Evolutionary conservation across 2,797 vertebrate species (phyloP), one percentile per base, ranked within the genome.

Genomic region (Oceanodroma leucorhoa): DNA sequence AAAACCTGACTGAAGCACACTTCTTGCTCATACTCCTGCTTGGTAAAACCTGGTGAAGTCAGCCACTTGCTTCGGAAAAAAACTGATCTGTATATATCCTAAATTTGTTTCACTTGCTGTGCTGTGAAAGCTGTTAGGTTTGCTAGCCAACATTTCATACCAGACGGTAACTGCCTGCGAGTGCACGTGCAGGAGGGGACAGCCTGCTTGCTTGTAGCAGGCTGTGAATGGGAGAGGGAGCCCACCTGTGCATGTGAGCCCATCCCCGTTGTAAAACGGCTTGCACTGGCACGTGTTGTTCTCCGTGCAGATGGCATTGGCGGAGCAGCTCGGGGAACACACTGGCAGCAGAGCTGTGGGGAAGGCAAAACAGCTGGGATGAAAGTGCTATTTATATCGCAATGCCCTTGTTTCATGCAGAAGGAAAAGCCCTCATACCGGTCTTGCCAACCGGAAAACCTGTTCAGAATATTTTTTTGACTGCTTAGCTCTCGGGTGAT

Each of bases 211-310:
- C 51, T 26, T 3, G 32, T 22, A 36, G n/a, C 8, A 26, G 24
- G 24, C 32, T 5, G 5, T 24, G 57, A 7, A 18, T 17, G 34
- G 34, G 57, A 27, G 11, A 51, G 34, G 53, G 43, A 45, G 65
- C 96, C 95, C 96, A 99, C 99, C 98, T 97, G 96, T 98, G 91
- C 99, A 99, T 0, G 97, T 99, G 78, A 98, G 80, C 15, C 99
- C 99, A 0, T 99, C 99, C 46, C 99, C 99, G 3, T 98, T 92
- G 6, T 99, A 99, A 67, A 98, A 96, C 0, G 98, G 98, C 80
- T 97, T 98, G 97, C 99, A 99, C 77, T 99, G 97, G 36, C 99
- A 99, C 0, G 98, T 98, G 97, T 98, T 99, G 95, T 99, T 99
- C 41, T 98, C 97, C 18, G 29, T 97, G 93, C 99, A 99, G 83